phyloP scores from a whole-genome alignment of 2,113 vertebrate species.

The Danionella cerebrum region DNA sequence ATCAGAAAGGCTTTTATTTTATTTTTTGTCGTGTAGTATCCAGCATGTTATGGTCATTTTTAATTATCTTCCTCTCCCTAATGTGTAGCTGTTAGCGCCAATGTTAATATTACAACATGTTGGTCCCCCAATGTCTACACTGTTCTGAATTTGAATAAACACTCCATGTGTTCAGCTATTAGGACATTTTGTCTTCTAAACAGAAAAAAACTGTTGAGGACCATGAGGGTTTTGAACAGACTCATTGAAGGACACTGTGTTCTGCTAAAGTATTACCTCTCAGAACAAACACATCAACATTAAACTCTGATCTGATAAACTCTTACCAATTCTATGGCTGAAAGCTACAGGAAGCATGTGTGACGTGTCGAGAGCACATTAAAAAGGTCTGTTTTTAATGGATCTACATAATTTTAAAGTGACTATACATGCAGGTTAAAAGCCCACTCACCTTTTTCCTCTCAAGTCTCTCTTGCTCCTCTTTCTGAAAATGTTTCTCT shows the following conservation, averaged over 20 bases:
- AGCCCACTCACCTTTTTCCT: constrained; percentile 78
- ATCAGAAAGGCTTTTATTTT: no score
- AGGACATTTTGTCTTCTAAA: neutral
- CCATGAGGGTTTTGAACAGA: neutral
- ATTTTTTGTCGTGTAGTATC: no score
- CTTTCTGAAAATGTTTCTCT: constrained; percentile 94
- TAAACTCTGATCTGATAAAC: no score
- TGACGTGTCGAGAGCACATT: neutral
- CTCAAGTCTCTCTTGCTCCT: constrained; percentile 92
- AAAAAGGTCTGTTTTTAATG: no score
- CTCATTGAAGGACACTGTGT: neutral
- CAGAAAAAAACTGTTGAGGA: neutral
- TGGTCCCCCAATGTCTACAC: neutral
- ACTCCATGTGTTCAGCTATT: neutral
- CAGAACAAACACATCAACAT: no score
- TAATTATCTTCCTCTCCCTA: no score
- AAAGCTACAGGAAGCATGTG: neutral
- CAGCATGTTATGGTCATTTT: no score
- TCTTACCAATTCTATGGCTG: neutral
- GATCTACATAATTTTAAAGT: no score
- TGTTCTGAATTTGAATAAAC: neutral
- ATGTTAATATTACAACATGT: no score
- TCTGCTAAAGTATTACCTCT: neutral
- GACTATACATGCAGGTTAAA: neutral
- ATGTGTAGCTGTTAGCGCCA: no score